Conservation (phyloP, 2,888 invertebrate species). For the Diarsia rubi region DNA sequence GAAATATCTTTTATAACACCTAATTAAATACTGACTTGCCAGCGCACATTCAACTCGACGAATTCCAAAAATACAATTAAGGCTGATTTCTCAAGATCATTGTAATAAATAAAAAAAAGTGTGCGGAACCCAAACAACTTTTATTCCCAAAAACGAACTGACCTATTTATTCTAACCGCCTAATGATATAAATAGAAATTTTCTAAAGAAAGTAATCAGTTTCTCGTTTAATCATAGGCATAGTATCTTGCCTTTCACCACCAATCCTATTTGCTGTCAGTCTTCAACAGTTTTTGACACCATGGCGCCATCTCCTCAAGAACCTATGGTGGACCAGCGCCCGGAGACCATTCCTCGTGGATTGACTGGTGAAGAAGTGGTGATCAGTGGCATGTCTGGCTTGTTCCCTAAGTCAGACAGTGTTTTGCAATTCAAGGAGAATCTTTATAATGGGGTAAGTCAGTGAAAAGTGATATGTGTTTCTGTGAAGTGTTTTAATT, state of each 20-base stretch:
- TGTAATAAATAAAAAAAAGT: neutral
- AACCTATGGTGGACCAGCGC: constrained; percentile 24
- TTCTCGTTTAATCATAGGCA: neutral
- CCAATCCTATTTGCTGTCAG: neutral
- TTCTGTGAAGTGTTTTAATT: neutral
- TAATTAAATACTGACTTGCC: neutral
- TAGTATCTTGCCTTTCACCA: too few species aligned
- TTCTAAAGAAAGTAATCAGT: constrained; percentile 6
- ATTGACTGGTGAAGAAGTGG: constrained; percentile 87
- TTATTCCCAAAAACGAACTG: accelerated
- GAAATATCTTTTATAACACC: neutral
- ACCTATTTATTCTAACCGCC: neutral
- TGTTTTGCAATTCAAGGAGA: constrained; percentile 91
- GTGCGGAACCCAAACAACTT: constrained; percentile 25
- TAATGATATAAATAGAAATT: constrained; percentile 17
- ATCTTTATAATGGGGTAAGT: constrained; percentile 91
- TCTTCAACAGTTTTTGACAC: neutral
- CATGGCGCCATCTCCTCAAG: constrained; percentile 50
- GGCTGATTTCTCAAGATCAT: neutral
- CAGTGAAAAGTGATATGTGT: neutral
- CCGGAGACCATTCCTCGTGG: constrained; percentile 41
- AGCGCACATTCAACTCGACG: neutral
- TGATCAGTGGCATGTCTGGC: constrained; percentile 91
- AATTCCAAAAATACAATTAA: neutral
- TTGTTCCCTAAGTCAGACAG: constrained; percentile 92